A percentile compares a stretch with the other conserved stretches of the same genome.
phyloP scores from a whole-genome alignment of 2,888 invertebrate genomes.

The Mesopsocus fuscifrons region DNA sequence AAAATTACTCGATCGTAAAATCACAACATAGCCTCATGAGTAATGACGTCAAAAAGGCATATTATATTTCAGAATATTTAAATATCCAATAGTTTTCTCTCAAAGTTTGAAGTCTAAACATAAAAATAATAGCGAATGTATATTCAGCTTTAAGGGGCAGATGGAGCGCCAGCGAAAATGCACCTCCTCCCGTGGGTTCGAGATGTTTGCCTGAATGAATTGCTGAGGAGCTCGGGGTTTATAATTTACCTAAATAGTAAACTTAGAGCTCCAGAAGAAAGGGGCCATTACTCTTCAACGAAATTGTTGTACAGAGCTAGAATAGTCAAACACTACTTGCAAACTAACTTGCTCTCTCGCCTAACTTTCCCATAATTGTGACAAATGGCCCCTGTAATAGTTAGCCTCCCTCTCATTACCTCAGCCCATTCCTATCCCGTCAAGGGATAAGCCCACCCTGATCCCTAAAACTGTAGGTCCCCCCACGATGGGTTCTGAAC shows the following conservation, averaged over 20 bases:
- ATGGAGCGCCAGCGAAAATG: constrained; percentile 6
- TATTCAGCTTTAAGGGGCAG: too few relatives aligned
- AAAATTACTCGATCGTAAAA: too few relatives aligned
- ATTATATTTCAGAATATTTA: too few relatives aligned
- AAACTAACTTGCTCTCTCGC: constrained; percentile 6
- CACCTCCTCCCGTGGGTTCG: not conserved
- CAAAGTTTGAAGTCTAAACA: too few relatives aligned
- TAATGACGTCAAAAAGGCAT: too few relatives aligned
- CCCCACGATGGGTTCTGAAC: too few relatives aligned
- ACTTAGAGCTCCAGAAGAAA: constrained; percentile 8
- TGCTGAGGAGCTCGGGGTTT: constrained; percentile 9
- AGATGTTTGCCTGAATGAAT: constrained; percentile 9
- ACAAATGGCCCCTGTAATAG: constrained; percentile 2
- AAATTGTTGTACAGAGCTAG: constrained; percentile 4
- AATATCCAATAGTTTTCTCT: too few relatives aligned
- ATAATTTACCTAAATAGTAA: constrained; percentile 11
- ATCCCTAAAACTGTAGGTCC: too few relatives aligned
- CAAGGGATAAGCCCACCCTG: too few relatives aligned
- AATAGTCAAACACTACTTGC: constrained; percentile 8
- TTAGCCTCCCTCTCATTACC: constrained; percentile 2
- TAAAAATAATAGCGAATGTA: too few relatives aligned
- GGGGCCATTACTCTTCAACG: constrained; percentile 8
- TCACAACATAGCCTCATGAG: too few relatives aligned
- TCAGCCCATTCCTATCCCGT: not conserved
- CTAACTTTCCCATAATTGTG: constrained; percentile 10